A percentile compares a stretch with the other conserved stretches of the same genome.
These are phyloP conservation scores for Thymelicus sylvestris DNA, from an alignment of 2,888 invertebrate species.

Conservation along the genomic window DNA sequence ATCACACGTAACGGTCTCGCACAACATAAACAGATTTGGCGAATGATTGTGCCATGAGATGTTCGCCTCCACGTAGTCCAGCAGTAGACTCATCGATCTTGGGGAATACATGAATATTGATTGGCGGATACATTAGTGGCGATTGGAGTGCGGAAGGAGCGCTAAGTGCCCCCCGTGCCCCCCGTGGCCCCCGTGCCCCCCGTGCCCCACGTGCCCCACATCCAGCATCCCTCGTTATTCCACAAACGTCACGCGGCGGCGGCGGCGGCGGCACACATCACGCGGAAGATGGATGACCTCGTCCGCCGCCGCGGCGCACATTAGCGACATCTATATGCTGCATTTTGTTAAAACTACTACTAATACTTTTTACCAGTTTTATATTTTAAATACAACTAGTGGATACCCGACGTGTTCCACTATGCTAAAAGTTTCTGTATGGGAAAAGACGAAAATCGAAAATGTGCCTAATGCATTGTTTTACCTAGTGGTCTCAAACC, in stretches of 20 bases:
- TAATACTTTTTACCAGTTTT: too few relatives aligned
- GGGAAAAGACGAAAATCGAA: too few relatives aligned
- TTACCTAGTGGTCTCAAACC: too few relatives aligned
- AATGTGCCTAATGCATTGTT: too few relatives aligned
- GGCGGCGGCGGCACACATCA: conserved; percentile 10
- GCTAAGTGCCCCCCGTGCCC: conserved; percentile 8
- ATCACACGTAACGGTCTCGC: too few relatives aligned
- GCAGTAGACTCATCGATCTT: background rate
- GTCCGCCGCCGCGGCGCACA: background rate
- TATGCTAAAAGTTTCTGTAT: too few relatives aligned
- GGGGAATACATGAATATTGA: conserved; percentile 21
- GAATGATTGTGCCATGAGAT: background rate
- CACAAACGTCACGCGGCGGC: conserved; percentile 13
- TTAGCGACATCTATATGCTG: background rate
- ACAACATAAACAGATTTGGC: too few relatives aligned
- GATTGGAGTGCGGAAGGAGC: conserved; percentile 11
- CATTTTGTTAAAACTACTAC: background rate
- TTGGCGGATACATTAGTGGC: conserved; percentile 23
- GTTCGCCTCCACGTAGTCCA: background rate
- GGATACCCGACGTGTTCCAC: too few relatives aligned
- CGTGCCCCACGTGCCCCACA: conserved; percentile 1
- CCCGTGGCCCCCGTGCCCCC: conserved; percentile 13
- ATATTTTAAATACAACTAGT: too few relatives aligned
- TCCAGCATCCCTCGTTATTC: conserved; percentile 22
- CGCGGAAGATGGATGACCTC: conserved; percentile 15